These are phyloP conservation scores for Montifringilla adamsi DNA, from an alignment of 2,113 vertebrate genomes.

Conservation along the genomic window DNA sequence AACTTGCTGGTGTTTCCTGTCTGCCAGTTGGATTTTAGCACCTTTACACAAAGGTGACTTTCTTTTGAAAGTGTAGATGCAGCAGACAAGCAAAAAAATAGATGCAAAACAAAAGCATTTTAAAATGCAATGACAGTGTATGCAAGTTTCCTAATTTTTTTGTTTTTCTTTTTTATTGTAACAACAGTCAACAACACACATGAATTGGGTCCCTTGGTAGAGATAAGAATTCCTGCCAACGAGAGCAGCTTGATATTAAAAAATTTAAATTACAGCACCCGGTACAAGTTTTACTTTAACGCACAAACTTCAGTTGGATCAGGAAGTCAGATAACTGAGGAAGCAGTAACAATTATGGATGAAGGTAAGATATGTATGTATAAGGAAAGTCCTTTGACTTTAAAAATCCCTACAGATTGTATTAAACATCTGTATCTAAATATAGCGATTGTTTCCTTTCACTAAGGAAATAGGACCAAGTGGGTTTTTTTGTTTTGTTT, in stretches of 20 bases:
- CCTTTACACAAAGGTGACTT: neutral
- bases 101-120: neutral
- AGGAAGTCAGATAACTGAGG: conserved; percentile 85
- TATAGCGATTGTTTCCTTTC: neutral
- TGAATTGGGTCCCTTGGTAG: conserved; percentile 86
- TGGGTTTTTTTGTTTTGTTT: neutral
- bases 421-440: neutral
- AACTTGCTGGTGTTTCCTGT: neutral
- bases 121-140: neutral
- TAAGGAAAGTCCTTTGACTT: neutral
- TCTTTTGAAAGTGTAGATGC: neutral
- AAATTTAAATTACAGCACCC: conserved; percentile 91
- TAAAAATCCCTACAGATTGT: neutral
- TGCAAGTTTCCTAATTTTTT: neutral
- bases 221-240: conserved; percentile 87
- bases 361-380: conserved; percentile 90
- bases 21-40: neutral
- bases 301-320: conserved; percentile 86
- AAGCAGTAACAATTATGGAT: conserved; percentile 87
- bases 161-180: neutral
- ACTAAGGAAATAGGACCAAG: neutral
- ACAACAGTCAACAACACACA: conserved; percentile 91
- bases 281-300: conserved; percentile 95
- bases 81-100: neutral
- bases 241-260: conserved; percentile 88